Evolutionary conservation across 1,140 invertebrate genomes (phyloP).

Genomic region (Meloidogyne hapla): DNA sequence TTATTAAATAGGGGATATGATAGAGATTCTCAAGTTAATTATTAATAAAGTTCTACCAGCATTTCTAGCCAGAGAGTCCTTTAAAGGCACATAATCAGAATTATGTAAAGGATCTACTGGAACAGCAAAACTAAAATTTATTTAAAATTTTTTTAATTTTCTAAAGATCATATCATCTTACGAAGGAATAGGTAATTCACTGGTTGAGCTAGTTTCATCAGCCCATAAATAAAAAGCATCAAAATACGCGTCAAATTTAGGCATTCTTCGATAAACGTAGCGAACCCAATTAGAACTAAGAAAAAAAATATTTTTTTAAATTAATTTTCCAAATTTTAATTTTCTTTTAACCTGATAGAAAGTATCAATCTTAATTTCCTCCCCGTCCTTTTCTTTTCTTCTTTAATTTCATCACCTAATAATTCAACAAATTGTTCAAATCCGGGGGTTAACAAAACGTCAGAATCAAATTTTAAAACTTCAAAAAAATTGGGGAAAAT

Average conservation of each 20-base stretch:
- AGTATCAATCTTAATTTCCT: conserved; percentile 10
- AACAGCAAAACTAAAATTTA: conserved; percentile 2
- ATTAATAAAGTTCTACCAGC: too few species aligned
- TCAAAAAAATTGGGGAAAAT: neutral
- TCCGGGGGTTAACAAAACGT: neutral
- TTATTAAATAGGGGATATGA: too few species aligned
- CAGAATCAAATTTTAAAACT: conserved; percentile 22
- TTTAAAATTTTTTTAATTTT: neutral
- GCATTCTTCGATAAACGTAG: conserved; percentile 12
- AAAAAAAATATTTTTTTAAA: neutral
- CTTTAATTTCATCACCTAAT: conserved; percentile 9
- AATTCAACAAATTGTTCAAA: conserved; percentile 15
- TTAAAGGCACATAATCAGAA: neutral
- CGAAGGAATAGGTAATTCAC: neutral
- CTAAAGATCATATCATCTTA: neutral
- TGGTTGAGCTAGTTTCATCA: conserved; percentile 17
- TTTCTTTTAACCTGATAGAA: conserved; percentile 3
- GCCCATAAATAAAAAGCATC: conserved; percentile 28
- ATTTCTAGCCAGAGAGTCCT: neutral
- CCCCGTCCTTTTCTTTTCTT: neutral
- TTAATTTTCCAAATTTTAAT: neutral
- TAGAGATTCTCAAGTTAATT: too few species aligned
- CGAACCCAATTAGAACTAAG: conserved; percentile 18
- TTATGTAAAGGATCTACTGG: conserved; percentile 21
- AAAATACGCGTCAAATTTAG: conserved; percentile 26